phyloP scores from a whole-genome alignment of 2,113 vertebrate genomes.

The Bubalus kerabau region DNA sequence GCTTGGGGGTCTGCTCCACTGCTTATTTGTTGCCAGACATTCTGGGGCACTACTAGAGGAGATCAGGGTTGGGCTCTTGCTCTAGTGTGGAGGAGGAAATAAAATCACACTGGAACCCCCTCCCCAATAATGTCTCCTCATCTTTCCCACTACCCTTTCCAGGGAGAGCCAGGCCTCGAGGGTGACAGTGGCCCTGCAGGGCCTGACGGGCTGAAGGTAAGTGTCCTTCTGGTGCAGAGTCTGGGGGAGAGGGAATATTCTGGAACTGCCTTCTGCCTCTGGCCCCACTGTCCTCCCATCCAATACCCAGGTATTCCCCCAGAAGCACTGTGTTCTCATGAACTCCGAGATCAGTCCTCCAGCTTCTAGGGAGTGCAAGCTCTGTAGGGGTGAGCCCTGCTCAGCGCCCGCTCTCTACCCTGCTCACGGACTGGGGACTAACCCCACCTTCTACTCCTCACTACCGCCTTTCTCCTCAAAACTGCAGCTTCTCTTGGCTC shows the following conservation, averaged over 20 bases:
- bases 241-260: background rate
- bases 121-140: background rate
- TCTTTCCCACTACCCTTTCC: constrained; percentile 19
- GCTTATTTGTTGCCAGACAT: background rate
- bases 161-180: constrained; percentile 93
- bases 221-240: background rate
- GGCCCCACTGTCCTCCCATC: background rate
- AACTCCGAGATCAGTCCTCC: background rate
- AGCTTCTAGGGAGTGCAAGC: background rate
- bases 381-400: too few relatives aligned
- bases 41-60: background rate
- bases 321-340: background rate
- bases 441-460: background rate
- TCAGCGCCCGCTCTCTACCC: accelerated
- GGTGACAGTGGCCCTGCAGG: constrained; percentile 88
- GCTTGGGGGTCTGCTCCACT: background rate
- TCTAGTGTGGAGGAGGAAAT: background rate
- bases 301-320: background rate
- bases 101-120: background rate
- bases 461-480: background rate
- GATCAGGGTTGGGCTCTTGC: background rate
- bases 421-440: too few relatives aligned
- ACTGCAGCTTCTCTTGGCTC: background rate
- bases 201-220: constrained; percentile 90
- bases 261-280: background rate